Evolutionary conservation across 2,888 invertebrate species (phyloP), one percentile per base, ranked within the genome.

Genomic region (Mythimna vitellina): DNA sequence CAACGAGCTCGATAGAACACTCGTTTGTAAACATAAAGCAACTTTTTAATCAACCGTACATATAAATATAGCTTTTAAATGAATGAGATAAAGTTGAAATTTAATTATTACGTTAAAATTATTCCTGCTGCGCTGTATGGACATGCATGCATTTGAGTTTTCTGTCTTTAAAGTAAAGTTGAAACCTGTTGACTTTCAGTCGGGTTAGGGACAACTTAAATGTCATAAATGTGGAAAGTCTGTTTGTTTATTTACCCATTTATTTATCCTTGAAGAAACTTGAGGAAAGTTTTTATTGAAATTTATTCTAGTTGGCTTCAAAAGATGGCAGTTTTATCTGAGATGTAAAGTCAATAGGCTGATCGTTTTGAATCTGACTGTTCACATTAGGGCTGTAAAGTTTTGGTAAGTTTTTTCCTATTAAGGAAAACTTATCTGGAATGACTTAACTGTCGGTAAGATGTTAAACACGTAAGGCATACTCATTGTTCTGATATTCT

Each of bases 51-150:
- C 60, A 76, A 63, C 63, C 58, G 32, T n/a, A 53, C 65, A 62
- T 70, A 65, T 76, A 77, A 84, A 80, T 70, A 82, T 67, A 76
- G 64, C 72, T 75, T 82, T 80, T 80, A 86, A 76, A 56, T 20
- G 64, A 75, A 73, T 60, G 76, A 61, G 66, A 63, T 84, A 82
- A 78, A 84, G 77, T 86, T 80, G 69, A 71, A 76, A 78, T 80
- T 85, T 74, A 73, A 84, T 86, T 77, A 76, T 67, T 65, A 56
- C 53, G 32, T 64, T 70, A 70, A 73, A 29, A 69, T 79, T 75
- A 68, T 80, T 79, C 63, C 54, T 65, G 72, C 57, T 63, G 62
- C 61, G 63, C 53, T 61, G 65, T 72, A 63, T 58, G 60, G 61
- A 46, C 54, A 63, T 69, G 70, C 49, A 57, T 73, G 78, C 68